Base-by-base conservation (phyloP, 1,140 invertebrate genomes). In the Plectrocnemia conspersa region DNA sequence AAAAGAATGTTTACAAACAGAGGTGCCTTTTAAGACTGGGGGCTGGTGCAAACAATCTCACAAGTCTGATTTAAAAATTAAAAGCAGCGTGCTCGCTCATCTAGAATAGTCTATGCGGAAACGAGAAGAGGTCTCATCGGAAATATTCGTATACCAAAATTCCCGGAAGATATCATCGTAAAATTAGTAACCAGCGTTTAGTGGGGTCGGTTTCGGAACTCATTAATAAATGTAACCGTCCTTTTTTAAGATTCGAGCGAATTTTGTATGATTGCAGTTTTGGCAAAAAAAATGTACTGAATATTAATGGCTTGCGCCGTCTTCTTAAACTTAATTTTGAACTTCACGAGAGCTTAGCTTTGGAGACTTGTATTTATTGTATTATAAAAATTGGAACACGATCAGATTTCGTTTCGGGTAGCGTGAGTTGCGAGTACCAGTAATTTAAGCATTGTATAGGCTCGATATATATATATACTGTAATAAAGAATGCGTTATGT, bases 1-100 rank as follows among this genome's bases (percentile, higher is more conserved):
- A 42, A 40, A n/a, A 41, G 54, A 57, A 50, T 19, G 47, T 58
- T 55, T 52, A 46, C 49, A 54, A 63, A 63, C 59, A 61, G 59
- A 64, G 62, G 62, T 64, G 62, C 62, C 62, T 64, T 64, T 56
- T 61, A 61, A 58, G 56, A 58, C 56, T 58, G 62, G 58, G 61
- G 61, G 58, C 54, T 57, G 61, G 55, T 60, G 61, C 54, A 55
- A 60, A 60, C 58, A 54, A 54, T 58, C 61, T 60, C 58, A 61
- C 61, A 57, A 58, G 61, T 59, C 54, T 63, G 55, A 62, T 58
- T 53, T 58, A 58, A 55, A 61, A 61, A 54, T 56, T 35, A 53
- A 48, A 50, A 40, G 59, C 53, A 56, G 52, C 40, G 54, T 49
- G 53, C 45, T 59, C 58, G 53, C 48, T 55, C 53, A 52, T 59